Evolutionary conservation across 2,113 vertebrate genomes (phyloP).

Genomic region (Ammospiza nelsoni): DNA sequence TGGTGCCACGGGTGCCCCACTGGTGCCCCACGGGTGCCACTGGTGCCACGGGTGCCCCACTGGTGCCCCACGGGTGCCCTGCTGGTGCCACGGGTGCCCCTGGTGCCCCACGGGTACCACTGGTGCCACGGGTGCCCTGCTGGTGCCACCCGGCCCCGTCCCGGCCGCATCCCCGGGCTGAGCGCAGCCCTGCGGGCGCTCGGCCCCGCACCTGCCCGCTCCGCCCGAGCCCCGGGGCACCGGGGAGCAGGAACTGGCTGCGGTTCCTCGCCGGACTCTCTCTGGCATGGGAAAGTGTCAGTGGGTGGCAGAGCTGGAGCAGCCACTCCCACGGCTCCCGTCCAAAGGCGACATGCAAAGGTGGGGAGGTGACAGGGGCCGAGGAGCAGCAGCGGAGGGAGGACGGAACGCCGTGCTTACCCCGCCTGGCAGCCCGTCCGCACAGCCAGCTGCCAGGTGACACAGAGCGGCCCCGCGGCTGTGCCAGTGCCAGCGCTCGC

Average conservation of each 20-base stretch:
- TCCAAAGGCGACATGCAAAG: background rate
- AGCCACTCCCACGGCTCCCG: background rate
- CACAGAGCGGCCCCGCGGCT: background rate
- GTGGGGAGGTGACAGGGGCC: background rate
- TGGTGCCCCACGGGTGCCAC: background rate
- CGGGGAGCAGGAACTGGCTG: background rate
- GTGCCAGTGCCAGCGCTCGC: background rate
- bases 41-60: background rate
- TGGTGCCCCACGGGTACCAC: background rate
- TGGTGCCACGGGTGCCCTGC: background rate
- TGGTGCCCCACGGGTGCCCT: too few relatives aligned
- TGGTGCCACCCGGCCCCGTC: too few relatives aligned
- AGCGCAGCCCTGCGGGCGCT: background rate
- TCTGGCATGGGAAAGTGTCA: background rate
- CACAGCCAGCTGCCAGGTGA: background rate
- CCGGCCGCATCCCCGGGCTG: background rate
- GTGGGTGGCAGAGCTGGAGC: slow-evolving; percentile 5
- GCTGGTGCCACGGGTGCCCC: background rate
- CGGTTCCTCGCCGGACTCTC: background rate
- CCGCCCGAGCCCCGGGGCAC: background rate
- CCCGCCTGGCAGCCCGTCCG: background rate
- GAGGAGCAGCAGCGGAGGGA: background rate
- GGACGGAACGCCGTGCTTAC: fast-evolving
- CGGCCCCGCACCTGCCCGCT: background rate
- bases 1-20: too few relatives aligned